phyloP scores from a whole-genome alignment of 2,888 invertebrate species.

The Xylota segnis region DNA sequence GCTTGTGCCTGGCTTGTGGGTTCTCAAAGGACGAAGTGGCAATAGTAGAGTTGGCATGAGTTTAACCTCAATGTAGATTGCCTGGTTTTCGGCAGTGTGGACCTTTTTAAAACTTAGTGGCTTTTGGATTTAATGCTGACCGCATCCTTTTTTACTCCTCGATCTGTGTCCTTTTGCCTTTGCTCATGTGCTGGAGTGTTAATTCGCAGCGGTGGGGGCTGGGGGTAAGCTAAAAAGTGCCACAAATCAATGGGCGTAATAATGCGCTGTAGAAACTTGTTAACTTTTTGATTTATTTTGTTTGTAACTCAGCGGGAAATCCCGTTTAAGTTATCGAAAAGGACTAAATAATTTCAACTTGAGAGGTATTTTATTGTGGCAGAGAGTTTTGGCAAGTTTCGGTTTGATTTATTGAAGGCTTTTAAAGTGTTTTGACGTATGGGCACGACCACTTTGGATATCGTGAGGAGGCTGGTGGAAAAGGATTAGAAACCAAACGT shows the following conservation, averaged over 20 bases:
- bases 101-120: background rate
- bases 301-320: background rate
- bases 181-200: background rate
- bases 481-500: too few relatives aligned
- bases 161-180: background rate
- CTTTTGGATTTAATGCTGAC: background rate
- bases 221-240: background rate
- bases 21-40: background rate
- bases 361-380: background rate
- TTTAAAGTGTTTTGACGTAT: background rate
- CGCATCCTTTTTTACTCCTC: background rate
- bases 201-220: background rate
- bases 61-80: background rate
- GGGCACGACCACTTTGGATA: background rate
- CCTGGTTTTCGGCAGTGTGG: background rate
- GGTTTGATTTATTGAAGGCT: constrained; percentile 9
- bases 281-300: constrained; percentile 23
- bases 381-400: background rate
- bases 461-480: too few relatives aligned
- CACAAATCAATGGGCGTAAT: constrained; percentile 10
- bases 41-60: background rate
- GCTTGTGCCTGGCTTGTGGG: background rate
- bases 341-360: background rate
- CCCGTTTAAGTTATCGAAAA: background rate
- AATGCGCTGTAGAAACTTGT: constrained; percentile 10